Base-by-base conservation (phyloP, 2,113 vertebrate species). In the Chiloscyllium plagiosum region DNA sequence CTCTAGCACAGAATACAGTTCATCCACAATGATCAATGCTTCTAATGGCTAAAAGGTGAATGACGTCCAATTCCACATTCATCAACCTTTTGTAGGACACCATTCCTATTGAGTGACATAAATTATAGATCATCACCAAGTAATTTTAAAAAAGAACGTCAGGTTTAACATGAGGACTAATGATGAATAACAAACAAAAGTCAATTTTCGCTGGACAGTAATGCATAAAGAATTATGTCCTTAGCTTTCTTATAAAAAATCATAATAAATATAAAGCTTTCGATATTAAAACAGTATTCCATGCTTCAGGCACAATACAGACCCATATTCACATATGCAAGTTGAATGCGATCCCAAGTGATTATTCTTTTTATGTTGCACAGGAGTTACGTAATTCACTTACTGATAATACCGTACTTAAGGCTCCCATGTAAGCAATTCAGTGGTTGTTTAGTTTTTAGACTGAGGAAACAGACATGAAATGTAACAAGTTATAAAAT, bases 401-500 rank as follows among this genome's bases (percentile, higher is more conserved):
- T 22, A 66, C 89, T 93, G 33, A 93, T 26, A 93, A 66, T 93
- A 93, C 20, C 66, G 61, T 68, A 66, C 89, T 66, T 66, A 93
- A 66, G 89, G 89, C 89, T 61, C 87, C 56, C 87, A 66, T 8
- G 13, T 93, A 22, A 33, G 89, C 61, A 68, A 68, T 93, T 83
- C 80, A 83, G 37, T 47, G 37, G 80, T 37, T 83, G 80, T 37
- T 22, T 83, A 37, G 3, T 83, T 83, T 83, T 47, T 19, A 68
- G 37, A 93, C 19, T 7, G 5, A 68, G 17, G 89, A 93, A 93
- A 92, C 56, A 37, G 19, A n/a, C 33, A 93, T 92, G 87, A 93
- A 93, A 68, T 93, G 61, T 56, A 93, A 66, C 89, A 93, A 93
- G n/a, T 66, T 93, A 68, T 66, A 83, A 83, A 83, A 42, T 22